Percentiles rank a stretch among this genome's conserved stretches.
Conservation (phyloP, 1,140 invertebrate genomes). For the Phymorhynchus buccinoides region DNA sequence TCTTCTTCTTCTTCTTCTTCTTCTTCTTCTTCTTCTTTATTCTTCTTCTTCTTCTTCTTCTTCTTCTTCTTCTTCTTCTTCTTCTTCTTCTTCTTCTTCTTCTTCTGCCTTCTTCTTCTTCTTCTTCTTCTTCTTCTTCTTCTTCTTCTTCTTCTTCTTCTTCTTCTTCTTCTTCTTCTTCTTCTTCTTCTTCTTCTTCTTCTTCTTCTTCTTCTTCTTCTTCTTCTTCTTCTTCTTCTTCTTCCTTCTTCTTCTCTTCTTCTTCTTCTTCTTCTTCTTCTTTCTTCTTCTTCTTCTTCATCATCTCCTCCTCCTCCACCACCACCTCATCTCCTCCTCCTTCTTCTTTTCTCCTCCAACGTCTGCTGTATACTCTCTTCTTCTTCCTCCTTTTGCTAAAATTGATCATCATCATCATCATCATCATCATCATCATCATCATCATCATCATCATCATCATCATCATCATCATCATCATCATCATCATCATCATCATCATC, state of each 20-base stretch:
- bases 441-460: conserved; percentile 7
- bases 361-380: not conserved
- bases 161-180: not conserved
- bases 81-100: too few species aligned
- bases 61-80: too few species aligned
- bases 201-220: not conserved
- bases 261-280: not conserved
- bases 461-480: conserved; percentile 12
- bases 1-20: too few species aligned
- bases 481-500: conserved; percentile 9
- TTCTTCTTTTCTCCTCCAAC: not conserved
- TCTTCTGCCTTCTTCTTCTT: too few species aligned
- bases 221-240: not conserved
- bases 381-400: not conserved
- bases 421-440: conserved; percentile 11
- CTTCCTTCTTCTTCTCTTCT: not conserved
- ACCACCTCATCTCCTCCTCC: not conserved
- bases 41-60: too few species aligned
- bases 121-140: too few species aligned
- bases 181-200: not conserved
- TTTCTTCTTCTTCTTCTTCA: conserved; percentile 4
- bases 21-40: too few species aligned
- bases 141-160: too few species aligned
- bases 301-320: not conserved
- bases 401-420: not conserved